These are phyloP conservation scores for Drosophila meridionalis DNA, from an alignment of 2,888 invertebrate genomes.

Conservation along the genomic window DNA sequence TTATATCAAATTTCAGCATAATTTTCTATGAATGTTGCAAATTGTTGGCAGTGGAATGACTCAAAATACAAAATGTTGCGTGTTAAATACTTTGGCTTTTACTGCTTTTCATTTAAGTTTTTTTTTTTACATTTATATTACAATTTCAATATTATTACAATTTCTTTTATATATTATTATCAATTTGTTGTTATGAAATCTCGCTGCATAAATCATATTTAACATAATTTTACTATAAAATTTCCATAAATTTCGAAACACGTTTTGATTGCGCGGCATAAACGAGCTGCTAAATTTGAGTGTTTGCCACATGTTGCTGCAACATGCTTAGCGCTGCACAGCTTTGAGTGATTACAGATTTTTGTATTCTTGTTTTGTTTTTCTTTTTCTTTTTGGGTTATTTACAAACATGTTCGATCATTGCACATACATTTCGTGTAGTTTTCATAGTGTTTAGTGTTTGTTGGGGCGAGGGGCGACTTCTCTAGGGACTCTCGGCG, in stretches of 20 bases:
- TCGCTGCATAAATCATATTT: not conserved
- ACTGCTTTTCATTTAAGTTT: not conserved
- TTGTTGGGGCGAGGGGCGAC: not conserved
- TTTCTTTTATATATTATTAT: not conserved
- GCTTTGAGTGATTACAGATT: constrained; percentile 10
- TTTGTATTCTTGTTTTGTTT: not conserved
- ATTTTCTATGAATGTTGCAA: not conserved
- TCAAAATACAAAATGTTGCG: constrained; percentile 2
- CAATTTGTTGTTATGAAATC: no score
- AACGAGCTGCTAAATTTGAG: constrained; percentile 38
- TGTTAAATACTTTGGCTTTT: constrained; percentile 4
- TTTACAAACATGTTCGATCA: constrained; percentile 68
- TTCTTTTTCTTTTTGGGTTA: constrained; percentile 32
- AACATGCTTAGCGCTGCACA: constrained; percentile 55
- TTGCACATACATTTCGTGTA: constrained; percentile 73
- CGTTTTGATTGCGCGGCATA: constrained; percentile 20
- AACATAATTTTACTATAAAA: not conserved
- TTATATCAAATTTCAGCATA: not conserved
- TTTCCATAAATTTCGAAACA: constrained; percentile 14
- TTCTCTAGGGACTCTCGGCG: constrained; percentile 66
- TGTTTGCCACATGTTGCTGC: constrained; percentile 67
- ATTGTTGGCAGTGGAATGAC: constrained; percentile 31
- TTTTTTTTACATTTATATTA: not conserved
- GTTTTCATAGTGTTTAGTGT: not conserved
- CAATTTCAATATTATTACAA: not conserved